Evolutionary conservation across 2,888 invertebrate species (phyloP).

Genomic region (Drepana falcataria): DNA sequence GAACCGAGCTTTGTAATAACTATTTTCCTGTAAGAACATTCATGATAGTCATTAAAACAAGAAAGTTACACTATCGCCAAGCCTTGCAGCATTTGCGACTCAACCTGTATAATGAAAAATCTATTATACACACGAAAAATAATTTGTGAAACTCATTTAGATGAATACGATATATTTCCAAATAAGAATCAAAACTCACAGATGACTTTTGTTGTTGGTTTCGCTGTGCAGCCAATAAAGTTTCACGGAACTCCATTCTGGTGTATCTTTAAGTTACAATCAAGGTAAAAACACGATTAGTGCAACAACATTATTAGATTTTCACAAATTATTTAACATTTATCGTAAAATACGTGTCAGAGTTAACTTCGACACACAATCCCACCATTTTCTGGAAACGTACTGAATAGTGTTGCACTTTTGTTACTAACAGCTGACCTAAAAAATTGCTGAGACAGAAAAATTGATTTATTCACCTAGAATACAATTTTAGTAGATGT

Average conservation of each 20-base stretch:
- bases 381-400: constrained; percentile 75
- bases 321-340: constrained; percentile 58
- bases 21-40: constrained; percentile 48
- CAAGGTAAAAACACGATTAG: constrained; percentile 17
- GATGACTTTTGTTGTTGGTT: constrained; percentile 77
- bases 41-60: constrained; percentile 2
- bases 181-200: constrained; percentile 52
- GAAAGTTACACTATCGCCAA: not conserved
- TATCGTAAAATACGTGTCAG: constrained; percentile 72
- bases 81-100: not conserved
- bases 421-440: not conserved
- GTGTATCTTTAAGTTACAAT: constrained; percentile 12
- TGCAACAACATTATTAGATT: constrained; percentile 32
- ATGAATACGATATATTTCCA: constrained; percentile 16
- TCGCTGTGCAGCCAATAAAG: constrained; percentile 68
- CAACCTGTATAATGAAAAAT: too few relatives aligned
- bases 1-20: constrained; percentile 87
- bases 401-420: constrained; percentile 48
- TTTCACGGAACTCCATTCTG: constrained; percentile 72
- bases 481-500: too few relatives aligned
- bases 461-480: not conserved
- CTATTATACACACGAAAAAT: too few relatives aligned
- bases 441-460: not conserved
- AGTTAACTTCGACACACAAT: constrained; percentile 55
- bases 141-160: too few relatives aligned